Percentiles rank a stretch among this genome's conserved stretches.
Conservation (phyloP, 2,113 vertebrate species). For the Nesoenas mayeri region DNA sequence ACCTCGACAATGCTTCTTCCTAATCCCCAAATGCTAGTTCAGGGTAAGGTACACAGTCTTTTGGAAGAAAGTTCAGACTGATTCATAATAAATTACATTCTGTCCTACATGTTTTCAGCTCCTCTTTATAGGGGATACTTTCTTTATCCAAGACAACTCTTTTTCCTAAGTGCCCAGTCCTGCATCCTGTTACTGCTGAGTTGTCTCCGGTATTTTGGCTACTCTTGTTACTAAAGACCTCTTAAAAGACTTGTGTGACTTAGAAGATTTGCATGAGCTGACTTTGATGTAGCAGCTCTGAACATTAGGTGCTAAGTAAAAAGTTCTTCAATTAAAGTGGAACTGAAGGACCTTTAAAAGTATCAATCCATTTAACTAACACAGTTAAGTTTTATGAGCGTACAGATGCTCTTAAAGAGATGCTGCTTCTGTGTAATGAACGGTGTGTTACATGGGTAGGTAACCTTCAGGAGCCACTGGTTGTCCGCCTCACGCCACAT, state of each 20-base stretch:
- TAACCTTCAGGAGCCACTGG: not conserved
- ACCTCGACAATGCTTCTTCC: not conserved
- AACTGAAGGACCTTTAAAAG: not conserved
- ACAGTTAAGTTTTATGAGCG: not conserved
- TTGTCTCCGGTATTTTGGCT: not conserved
- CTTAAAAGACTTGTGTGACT: not conserved
- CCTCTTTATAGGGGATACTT: not conserved
- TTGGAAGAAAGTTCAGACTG: constrained; percentile 10
- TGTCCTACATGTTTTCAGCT: not conserved
- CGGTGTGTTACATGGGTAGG: not conserved
- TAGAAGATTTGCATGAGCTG: not conserved
- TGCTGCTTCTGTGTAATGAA: not conserved
- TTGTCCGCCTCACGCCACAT: accelerated
- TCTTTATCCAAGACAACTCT: not conserved
- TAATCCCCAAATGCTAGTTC: constrained; percentile 3
- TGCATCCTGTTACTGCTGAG: not conserved
- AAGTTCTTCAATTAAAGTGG: not conserved
- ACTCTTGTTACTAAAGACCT: not conserved
- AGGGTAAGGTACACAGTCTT: not conserved
- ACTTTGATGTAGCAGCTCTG: not conserved
- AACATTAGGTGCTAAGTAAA: not conserved
- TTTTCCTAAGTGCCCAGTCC: not conserved
- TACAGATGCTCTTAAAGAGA: not conserved
- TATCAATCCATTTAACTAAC: not conserved
- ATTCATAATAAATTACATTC: not conserved